Evolutionary conservation across 2,888 invertebrate genomes (phyloP), one percentile per base, ranked within the genome.

Genomic region (Heteromyza rotundicornis): DNA sequence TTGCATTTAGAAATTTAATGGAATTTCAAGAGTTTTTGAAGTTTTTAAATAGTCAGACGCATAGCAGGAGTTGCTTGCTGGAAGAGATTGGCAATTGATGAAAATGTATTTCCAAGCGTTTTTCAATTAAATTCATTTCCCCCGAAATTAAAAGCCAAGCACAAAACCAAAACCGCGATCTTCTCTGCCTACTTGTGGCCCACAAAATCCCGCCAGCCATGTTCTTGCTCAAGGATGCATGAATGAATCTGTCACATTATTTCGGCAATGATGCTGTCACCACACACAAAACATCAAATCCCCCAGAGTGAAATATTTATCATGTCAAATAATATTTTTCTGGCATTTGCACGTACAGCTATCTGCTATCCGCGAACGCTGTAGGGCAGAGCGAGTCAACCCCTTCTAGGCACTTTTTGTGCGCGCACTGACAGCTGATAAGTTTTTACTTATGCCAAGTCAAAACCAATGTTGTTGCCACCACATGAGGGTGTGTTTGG

Each of bases 251-350:
- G 74, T 74, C 74, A 74, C 72, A 76, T 74, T 76, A 74, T 74
- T 74, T 74, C 74, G 74, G 74, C 74, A 75, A 75, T 72, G 72
- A 75, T 73, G 73, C 66, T 72, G 67, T 71, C 40, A 53, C 16
- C 70, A 68, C n/a, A n/a, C n/a, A n/a, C n/a, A n/a, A n/a, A 32
- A 72, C 71, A 67, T 44, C 64, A 66, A 68, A 70, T 67, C 68
- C 70, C 75, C 76, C 66, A 69, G 69, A 60, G 68, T 66, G 72
- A 75, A 74, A 76, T 74, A 74, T 76, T 74, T 74, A 76, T 74
- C 74, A 76, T 77, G 71, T 77, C 72, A 72, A 71, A 72, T 77
- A 74, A 77, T 76, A 76, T 76, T 78, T 78, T 78, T 76, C 71
- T 78, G 78, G 75, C 77, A 78, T 77, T 79, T 76, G 75, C 76